phyloP scores from a whole-genome alignment of 2,113 vertebrate species.

The Leptobrachium ailaonicum region DNA sequence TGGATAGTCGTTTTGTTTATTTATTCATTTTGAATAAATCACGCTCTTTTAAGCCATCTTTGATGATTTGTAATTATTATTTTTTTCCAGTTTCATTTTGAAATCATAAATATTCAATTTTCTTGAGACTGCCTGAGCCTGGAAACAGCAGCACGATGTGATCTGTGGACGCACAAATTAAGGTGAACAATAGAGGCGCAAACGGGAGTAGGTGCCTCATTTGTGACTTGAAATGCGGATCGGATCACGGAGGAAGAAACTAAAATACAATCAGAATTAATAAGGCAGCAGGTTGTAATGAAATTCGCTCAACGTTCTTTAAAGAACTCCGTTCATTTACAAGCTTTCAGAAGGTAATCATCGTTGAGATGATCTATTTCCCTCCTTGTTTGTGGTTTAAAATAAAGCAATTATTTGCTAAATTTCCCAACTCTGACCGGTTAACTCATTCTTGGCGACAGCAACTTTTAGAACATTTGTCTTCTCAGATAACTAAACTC shows the following conservation, averaged over 20 bases:
- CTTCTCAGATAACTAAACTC: too few species aligned
- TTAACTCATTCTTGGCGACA: too few species aligned
- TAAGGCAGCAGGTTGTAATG: slow-evolving; percentile 34
- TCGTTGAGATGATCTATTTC: slow-evolving; percentile 19
- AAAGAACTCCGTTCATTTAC: slow-evolving; percentile 42
- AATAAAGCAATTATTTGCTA: slow-evolving; percentile 4
- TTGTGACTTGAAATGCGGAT: slow-evolving; percentile 32
- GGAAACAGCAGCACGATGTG: slow-evolving; percentile 31
- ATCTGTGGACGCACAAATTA: slow-evolving; percentile 43
- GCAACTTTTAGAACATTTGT: too few species aligned
- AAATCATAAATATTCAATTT: slow-evolving; percentile 50
- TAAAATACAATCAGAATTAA: slow-evolving; percentile 47
- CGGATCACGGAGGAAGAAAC: slow-evolving; percentile 1
- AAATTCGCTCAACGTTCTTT: slow-evolving; percentile 27
- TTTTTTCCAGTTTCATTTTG: slow-evolving; percentile 43
- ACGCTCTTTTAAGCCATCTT: slow-evolving; percentile 25
- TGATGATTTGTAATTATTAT: slow-evolving; percentile 48
- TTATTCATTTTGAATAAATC: slow-evolving; percentile 39
- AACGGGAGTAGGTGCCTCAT: slow-evolving; percentile 29
- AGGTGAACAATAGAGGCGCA: slow-evolving; percentile 35
- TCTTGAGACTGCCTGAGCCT: slow-evolving; percentile 33
- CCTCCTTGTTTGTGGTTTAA: slow-evolving; percentile 3
- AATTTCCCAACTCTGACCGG: not conserved
- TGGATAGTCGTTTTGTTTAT: not conserved
- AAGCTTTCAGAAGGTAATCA: slow-evolving; percentile 19